Base-by-base conservation (phyloP, 1,140 invertebrate species). In the Ganaspis sp. region DNA sequence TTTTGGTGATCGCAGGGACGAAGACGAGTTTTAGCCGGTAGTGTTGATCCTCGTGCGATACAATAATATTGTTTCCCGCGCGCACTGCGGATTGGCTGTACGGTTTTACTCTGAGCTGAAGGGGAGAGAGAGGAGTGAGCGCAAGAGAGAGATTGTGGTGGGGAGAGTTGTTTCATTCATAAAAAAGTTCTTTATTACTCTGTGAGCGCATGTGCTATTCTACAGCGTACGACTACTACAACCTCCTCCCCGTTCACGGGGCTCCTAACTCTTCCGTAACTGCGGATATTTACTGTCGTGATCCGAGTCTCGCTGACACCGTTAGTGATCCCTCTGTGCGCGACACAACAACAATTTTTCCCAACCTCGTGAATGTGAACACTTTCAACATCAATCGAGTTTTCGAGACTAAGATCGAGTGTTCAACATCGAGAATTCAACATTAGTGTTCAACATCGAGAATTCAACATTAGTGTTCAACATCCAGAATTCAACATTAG, bases 181-280 rank as follows among this genome's bases (percentile, higher is more conserved):
- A 91, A 91, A 91, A 90, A 91, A 90, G 87, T 90, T 89, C 89
- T 91, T 91, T 90, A 91, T 90, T 90, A 89, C 89, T 87, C 86
- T 87, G 80, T 85, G 81, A 87, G 90, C 90, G 89, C 90, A 90
- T 90, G 90, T 90, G 89, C 90, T 87, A 88, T 84, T 88, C 87
- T 81, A 74, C 71, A 71, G 83, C 73, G 74, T 71, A 70, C 64
- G 49, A 49, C 45, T 45, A 54, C 19, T 72, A 53, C 72, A 45
- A 40, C 53, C 72, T 40, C 53, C 77, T 78, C 74, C 77, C 70
- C 75, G 75, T 76, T 64, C 29, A 64, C 58, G 58, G 58, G 70
- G 53, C 76, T 64, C 75, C 45, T 64, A 64, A 64, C 58, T 64
- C 58, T 64, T 64, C 58, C 83, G 83, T 85, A 86, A 86, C 77